Conservation (phyloP, 2,113 vertebrate species). For the Gallinago jamesoni region DNA sequence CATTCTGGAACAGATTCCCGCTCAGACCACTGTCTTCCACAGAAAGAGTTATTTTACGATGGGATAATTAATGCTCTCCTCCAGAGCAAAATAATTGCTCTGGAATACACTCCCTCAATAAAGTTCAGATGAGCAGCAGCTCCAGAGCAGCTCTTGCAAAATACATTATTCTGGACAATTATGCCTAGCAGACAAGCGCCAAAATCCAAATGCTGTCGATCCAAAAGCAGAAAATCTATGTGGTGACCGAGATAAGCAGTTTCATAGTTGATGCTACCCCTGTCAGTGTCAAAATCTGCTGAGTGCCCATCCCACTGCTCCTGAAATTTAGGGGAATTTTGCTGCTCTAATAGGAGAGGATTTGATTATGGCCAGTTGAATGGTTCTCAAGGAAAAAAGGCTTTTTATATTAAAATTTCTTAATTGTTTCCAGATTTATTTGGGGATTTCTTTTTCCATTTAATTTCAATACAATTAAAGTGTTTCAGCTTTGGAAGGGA, state of each 20-base stretch:
- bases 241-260: not conserved
- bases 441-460: not conserved
- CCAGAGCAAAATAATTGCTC: not conserved
- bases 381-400: not conserved
- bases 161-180: not conserved
- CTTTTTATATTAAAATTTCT: not conserved
- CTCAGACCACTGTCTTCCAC: not conserved
- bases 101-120: not conserved
- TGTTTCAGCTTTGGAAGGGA: not conserved
- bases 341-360: not conserved
- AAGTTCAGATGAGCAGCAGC: not conserved
- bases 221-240: not conserved
- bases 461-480: not conserved
- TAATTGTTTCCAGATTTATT: not conserved
- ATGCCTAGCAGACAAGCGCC: not conserved
- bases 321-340: not conserved
- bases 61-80: not conserved
- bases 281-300: not conserved
- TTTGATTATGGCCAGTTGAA: not conserved
- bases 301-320: accelerated
- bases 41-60: not conserved
- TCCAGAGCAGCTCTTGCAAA: not conserved
- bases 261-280: not conserved
- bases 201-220: not conserved
- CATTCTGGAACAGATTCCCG: not conserved